Evolutionary conservation across 23 tunicate genomes (phyloP).

Genomic region (Ciona savignyi): DNA sequence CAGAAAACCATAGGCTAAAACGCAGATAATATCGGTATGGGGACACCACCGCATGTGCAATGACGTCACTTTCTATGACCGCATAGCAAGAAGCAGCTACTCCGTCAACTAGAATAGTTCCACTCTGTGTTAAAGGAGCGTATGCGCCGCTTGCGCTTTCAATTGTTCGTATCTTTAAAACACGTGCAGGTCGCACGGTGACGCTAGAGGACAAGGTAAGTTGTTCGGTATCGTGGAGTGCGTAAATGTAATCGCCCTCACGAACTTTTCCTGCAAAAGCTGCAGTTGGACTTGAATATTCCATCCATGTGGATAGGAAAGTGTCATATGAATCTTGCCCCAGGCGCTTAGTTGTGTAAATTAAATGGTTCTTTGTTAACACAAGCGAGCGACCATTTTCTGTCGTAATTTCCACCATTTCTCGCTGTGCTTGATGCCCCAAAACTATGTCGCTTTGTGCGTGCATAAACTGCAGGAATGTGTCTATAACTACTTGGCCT

Average conservation of each 20-base stretch:
- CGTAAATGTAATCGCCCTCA: too few relatives aligned
- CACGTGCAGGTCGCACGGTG: too few relatives aligned
- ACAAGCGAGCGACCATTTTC: conserved; percentile 18
- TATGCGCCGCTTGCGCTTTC: conserved; percentile 59
- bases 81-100: conserved; percentile 86
- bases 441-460: conserved; percentile 8
- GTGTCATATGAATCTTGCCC: background rate
- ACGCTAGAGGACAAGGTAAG: too few relatives aligned
- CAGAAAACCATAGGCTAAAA: too few relatives aligned
- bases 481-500: conserved; percentile 35
- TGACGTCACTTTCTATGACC: conserved; percentile 43
- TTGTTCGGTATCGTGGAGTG: too few relatives aligned
- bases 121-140: conserved; percentile 73
- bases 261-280: too few relatives aligned
- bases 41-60: conserved; percentile 49
- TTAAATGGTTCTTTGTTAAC: conserved; percentile 56
- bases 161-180: too few relatives aligned
- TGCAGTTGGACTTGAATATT: too few relatives aligned
- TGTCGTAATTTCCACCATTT: too few relatives aligned
- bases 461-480: conserved; percentile 48
- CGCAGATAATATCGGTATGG: conserved; percentile 61
- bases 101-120: conserved; percentile 65
- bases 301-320: too few relatives aligned
- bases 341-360: conserved; percentile 1
- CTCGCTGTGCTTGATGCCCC: too few relatives aligned